These are phyloP conservation scores for Suillia variegata DNA, from an alignment of 2,888 invertebrate genomes.

Conservation along the genomic window DNA sequence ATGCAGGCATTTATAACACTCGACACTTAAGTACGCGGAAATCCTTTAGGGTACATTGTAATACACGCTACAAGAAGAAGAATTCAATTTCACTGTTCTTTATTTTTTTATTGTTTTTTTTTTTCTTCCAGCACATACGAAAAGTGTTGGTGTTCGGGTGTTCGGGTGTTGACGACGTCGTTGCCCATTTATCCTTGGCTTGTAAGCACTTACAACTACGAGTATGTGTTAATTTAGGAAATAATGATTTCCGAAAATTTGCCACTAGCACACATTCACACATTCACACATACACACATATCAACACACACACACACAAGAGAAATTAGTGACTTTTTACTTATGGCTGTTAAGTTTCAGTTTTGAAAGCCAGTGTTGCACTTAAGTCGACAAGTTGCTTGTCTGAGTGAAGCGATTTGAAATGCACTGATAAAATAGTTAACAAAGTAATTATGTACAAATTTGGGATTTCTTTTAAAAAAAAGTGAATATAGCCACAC, in stretches of 20 bases:
- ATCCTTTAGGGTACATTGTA: too few species aligned
- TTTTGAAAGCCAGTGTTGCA: too few species aligned
- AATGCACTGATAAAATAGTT: too few species aligned
- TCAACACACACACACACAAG: too few species aligned
- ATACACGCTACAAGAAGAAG: too few species aligned
- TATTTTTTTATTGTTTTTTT: neutral
- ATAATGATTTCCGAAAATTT: neutral
- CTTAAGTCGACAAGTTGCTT: too few species aligned
- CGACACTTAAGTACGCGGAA: neutral
- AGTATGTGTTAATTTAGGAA: conserved; percentile 3
- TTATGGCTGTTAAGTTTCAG: too few species aligned
- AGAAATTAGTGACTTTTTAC: neutral
- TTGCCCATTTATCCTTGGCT: neutral
- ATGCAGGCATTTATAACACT: neutral
- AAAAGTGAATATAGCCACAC: too few species aligned
- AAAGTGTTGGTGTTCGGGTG: neutral
- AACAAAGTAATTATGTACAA: too few species aligned
- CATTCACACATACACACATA: too few species aligned
- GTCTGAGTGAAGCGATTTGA: too few species aligned
- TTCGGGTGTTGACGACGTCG: neutral
- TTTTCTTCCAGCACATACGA: neutral
- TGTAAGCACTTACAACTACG: neutral
- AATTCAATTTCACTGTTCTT: neutral
- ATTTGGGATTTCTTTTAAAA: too few species aligned
- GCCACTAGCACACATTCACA: neutral